phyloP scores from a whole-genome alignment of 2,797 vertebrate genomes.

The Tokudaia muenninki region DNA sequence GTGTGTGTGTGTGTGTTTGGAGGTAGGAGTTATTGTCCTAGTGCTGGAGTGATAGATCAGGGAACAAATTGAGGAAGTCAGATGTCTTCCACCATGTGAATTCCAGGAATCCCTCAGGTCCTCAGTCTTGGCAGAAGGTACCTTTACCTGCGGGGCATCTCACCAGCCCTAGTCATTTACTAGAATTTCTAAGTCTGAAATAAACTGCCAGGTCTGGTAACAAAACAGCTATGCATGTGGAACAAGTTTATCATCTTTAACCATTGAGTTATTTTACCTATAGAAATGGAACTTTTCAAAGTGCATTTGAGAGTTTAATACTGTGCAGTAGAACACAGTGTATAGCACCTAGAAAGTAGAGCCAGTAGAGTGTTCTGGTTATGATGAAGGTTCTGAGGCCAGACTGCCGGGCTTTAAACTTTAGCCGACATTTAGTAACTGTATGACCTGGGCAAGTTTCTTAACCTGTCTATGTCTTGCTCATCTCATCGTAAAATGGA shows the following conservation, averaged over 20 bases:
- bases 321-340: not conserved
- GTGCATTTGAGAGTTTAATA: not conserved
- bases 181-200: not conserved
- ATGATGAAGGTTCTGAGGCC: not conserved
- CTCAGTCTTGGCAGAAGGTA: no score
- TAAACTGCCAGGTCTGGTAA: constrained; percentile 18
- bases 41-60: not conserved
- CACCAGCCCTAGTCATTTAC: not conserved
- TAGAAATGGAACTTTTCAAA: constrained; percentile 8
- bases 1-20: not conserved
- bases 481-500: constrained; percentile 32
- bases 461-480: not conserved
- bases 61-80: not conserved
- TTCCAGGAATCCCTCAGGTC: no score
- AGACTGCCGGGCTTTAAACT: constrained; percentile 5
- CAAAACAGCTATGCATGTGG: not conserved
- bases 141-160: not conserved
- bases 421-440: not conserved
- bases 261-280: not conserved
- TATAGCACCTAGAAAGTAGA: not conserved
- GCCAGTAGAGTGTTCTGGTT: not conserved
- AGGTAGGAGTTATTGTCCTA: not conserved
- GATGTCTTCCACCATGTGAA: not conserved
- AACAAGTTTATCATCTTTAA: constrained; percentile 40
- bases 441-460: not conserved